Percentiles rank a stretch among this genome's conserved stretches.
phyloP scores from a whole-genome alignment of 2,113 vertebrate genomes.

The Dipodomys merriami region DNA sequence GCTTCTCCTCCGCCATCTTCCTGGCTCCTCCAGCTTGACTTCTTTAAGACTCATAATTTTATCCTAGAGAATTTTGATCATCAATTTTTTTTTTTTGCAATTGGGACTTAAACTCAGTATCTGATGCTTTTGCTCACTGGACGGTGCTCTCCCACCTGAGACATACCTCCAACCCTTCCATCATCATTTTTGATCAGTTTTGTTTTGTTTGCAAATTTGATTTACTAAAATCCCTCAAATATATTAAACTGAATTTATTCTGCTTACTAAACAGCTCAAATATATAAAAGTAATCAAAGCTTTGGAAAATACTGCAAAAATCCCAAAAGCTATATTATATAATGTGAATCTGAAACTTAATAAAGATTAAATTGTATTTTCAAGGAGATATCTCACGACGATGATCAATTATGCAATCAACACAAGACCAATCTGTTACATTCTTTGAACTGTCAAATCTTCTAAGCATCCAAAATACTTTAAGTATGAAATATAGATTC shows the following conservation, averaged over 20 bases:
- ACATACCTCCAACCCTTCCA: too few species aligned
- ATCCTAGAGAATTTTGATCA: background rate
- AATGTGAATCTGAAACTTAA: constrained; percentile 1
- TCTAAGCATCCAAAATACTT: constrained; percentile 7
- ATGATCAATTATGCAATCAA: background rate
- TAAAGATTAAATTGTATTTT: constrained; percentile 1
- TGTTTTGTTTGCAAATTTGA: background rate
- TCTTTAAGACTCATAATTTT: background rate
- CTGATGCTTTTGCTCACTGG: too few species aligned
- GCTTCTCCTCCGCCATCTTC: too few species aligned
- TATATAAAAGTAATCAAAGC: background rate
- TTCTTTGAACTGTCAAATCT: background rate
- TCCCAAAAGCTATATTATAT: background rate
- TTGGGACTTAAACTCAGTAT: too few species aligned
- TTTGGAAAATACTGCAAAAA: background rate
- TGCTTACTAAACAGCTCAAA: constrained; percentile 14
- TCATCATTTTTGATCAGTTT: background rate
- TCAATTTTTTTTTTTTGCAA: background rate
- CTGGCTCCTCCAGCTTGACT: too few species aligned
- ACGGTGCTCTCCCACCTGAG: too few species aligned
- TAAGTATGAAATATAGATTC: constrained; percentile 33
- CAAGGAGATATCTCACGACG: background rate
- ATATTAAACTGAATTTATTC: constrained; percentile 28
- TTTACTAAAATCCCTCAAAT: constrained; percentile 1
- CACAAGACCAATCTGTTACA: background rate